These are phyloP conservation scores for Vipera latastei DNA, from an alignment of 2,797 vertebrate species.

Conservation along the genomic window DNA sequence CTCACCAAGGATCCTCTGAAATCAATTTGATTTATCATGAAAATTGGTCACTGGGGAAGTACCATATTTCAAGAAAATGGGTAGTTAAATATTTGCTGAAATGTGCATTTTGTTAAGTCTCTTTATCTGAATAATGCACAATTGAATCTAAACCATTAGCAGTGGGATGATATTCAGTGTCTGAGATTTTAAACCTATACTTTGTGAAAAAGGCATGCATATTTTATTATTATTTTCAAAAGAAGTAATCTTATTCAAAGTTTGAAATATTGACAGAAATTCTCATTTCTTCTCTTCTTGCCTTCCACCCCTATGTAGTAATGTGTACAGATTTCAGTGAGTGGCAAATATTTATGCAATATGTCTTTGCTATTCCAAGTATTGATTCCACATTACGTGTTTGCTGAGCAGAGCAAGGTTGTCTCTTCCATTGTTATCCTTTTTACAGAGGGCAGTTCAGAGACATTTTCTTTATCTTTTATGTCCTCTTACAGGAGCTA, in stretches of 20 bases:
- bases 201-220: neutral
- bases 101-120: neutral
- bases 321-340: neutral
- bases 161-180: neutral
- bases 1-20: neutral
- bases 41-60: neutral
- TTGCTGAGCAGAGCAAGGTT: slow-evolving; percentile 18
- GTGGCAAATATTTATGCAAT: neutral
- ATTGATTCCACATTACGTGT: neutral
- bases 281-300: neutral
- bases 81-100: neutral
- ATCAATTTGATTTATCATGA: neutral
- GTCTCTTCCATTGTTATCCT: slow-evolving; percentile 16
- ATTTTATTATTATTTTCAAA: neutral
- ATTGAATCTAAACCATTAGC: neutral
- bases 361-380: neutral
- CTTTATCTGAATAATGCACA: neutral
- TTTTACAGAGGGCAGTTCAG: slow-evolving; percentile 20
- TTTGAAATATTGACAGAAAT: neutral
- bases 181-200: neutral
- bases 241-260: neutral
- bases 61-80: neutral
- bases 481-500: slow-evolving; percentile 12
- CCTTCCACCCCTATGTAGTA: neutral
- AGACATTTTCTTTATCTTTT: slow-evolving; percentile 17